Conservation (phyloP, 2,888 invertebrate species). For the Gortyna flavago region DNA sequence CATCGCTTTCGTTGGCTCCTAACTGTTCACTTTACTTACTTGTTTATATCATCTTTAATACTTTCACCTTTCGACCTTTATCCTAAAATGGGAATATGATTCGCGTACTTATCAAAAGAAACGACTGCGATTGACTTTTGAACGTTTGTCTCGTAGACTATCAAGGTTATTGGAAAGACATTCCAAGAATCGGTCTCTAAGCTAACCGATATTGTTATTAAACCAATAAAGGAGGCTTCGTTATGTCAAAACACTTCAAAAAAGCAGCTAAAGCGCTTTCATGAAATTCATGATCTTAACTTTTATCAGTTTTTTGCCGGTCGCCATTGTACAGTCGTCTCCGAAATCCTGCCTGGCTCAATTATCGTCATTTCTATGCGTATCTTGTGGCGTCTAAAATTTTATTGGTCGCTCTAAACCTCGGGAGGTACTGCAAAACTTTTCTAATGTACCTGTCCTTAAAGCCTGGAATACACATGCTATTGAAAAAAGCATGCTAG, state of each 20-base stretch:
- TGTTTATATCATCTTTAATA: constrained; percentile 63
- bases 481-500: not conserved
- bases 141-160: constrained; percentile 43
- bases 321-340: constrained; percentile 55
- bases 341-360: constrained; percentile 57
- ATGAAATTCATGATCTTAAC: constrained; percentile 60
- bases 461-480: constrained; percentile 11
- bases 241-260: constrained; percentile 59
- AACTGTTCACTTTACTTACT: constrained; percentile 65
- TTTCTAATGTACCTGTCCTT: constrained; percentile 32
- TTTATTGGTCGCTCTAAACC: constrained; percentile 58
- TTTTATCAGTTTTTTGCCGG: constrained; percentile 58
- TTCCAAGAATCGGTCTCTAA: constrained; percentile 48
- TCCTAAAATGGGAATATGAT: constrained; percentile 35
- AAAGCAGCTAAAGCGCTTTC: constrained; percentile 59
- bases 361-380: constrained; percentile 66
- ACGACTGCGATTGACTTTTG: constrained; percentile 24
- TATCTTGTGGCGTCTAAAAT: constrained; percentile 65
- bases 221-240: constrained; percentile 44
- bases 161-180: constrained; percentile 59
- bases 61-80: constrained; percentile 31
- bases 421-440: constrained; percentile 35
- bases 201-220: constrained; percentile 59
- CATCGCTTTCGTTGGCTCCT: constrained; percentile 70
- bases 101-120: constrained; percentile 38